Evolutionary conservation across 2,888 invertebrate species (phyloP), one percentile per base, ranked within the genome.

Genomic region (Cinara cedri): DNA sequence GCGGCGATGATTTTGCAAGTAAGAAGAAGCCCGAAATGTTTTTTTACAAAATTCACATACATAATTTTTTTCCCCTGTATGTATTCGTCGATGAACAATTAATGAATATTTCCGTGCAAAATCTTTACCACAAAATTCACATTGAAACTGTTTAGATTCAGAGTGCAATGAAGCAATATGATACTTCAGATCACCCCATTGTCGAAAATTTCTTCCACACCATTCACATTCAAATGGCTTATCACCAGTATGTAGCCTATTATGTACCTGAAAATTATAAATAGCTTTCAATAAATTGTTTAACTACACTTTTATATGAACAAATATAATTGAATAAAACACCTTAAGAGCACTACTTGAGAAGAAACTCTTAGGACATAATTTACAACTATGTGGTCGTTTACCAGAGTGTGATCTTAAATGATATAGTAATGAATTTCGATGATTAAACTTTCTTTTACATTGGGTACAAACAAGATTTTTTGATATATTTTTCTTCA

Each of bases 171-270:
- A 95, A 46, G 91, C 91, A 81, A 90, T 90, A 86, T 96, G 95
- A 85, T 95, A 94, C 84, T 93, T 94, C 71, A 95, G 88, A 85
- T 95, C 95, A 81, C 94, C 94, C 93, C 94, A 94, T 85, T 95
- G 95, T 0, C 95, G 88, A 86, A 95, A 95, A 83, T 91, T 89
- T 3, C 91, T 89, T 1, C 91, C 92, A 85, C 95, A 95, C 82
- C 89, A 89, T 57, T 92, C 90, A 84, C 95, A 96, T 83, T 91
- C 90, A 86, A 92, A 94, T 0, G 95, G 95, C 82, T 93, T 92
- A 84, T 92, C 92, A n/a, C 92, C 94, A 82, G 92, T 92, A 86
- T 96, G 95, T 24, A 93, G 88, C 26, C 94, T 88, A 83, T 90
- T 89, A 86, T 96, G 95, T 1, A 93, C 89, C 90, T 91, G 82